Percentiles rank a stretch among this genome's conserved stretches.
Evolutionary conservation across 2,113 vertebrate genomes (phyloP).

Genomic region (Mustela nigripes): DNA sequence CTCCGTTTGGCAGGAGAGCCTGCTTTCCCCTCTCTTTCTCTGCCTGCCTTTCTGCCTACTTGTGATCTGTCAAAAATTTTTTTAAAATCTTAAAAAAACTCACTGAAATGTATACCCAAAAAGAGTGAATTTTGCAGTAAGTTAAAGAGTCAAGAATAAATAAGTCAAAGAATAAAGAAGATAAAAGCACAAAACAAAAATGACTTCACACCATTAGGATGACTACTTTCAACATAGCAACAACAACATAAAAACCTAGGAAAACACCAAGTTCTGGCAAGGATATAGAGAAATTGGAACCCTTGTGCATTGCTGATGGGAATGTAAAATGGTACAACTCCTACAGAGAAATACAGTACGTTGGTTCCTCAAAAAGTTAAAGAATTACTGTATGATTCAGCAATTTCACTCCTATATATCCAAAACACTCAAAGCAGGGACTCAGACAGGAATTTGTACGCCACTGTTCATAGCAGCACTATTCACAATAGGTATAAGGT

Average conservation of each 20-base stretch:
- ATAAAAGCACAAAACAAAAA: not conserved
- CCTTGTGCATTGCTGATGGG: not conserved
- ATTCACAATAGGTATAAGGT: not conserved
- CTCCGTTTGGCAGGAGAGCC: no score
- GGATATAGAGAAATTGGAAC: not conserved
- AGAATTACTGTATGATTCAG: not conserved
- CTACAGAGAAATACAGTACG: not conserved
- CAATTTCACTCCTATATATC: not conserved
- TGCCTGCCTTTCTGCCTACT: no score
- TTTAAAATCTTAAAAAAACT: not conserved
- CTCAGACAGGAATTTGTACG: not conserved
- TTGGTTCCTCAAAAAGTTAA: not conserved
- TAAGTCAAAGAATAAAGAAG: not conserved
- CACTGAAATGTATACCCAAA: not conserved
- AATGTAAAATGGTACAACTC: not conserved
- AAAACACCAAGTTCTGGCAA: not conserved
- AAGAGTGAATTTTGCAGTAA: not conserved
- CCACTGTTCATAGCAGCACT: not conserved
- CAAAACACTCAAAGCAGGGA: conserved; percentile 12
- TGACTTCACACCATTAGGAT: not conserved
- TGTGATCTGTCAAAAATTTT: no score
- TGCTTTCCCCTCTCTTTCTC: no score
- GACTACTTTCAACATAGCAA: not conserved
- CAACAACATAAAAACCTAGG: not conserved
- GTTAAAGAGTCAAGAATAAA: not conserved